Evolutionary conservation across 2,888 invertebrate genomes (phyloP).

Genomic region (Xylophagus ater): DNA sequence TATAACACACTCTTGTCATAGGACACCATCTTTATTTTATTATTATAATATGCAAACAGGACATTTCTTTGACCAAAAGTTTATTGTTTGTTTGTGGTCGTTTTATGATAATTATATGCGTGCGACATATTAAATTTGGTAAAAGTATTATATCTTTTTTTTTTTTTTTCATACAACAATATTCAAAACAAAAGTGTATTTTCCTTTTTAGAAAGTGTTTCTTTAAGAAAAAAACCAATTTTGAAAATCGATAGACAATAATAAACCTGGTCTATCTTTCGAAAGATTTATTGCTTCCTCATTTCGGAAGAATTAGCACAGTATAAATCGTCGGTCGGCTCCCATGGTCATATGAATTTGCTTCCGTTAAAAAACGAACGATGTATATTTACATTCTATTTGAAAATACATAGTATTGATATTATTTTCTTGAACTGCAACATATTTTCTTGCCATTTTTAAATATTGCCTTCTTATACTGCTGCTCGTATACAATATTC

Average conservation of each 20-base stretch:
- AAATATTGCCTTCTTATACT: too few species aligned
- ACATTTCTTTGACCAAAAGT: conserved; percentile 17
- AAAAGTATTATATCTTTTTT: background rate
- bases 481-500: too few species aligned
- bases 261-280: too few species aligned
- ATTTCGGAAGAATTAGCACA: conserved; percentile 7
- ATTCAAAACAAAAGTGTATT: too few species aligned
- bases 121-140: conserved; percentile 3
- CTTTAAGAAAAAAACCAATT: too few species aligned
- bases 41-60: conserved; percentile 36
- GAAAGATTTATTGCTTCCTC: conserved; percentile 11
- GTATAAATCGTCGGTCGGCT: conserved; percentile 1
- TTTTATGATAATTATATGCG: conserved; percentile 19
- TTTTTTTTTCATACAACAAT: background rate
- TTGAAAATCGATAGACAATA: too few species aligned
- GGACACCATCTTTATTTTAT: conserved; percentile 36
- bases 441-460: conserved; percentile 10
- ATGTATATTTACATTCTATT: too few species aligned
- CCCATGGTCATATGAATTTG: too few species aligned
- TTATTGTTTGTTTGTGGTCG: conserved; percentile 9
- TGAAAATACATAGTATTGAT: too few species aligned
- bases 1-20: conserved; percentile 7
- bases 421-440: too few species aligned
- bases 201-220: too few species aligned
- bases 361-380: too few species aligned